Base-by-base conservation (phyloP, 2,113 vertebrate genomes). In the Serinus canaria region DNA sequence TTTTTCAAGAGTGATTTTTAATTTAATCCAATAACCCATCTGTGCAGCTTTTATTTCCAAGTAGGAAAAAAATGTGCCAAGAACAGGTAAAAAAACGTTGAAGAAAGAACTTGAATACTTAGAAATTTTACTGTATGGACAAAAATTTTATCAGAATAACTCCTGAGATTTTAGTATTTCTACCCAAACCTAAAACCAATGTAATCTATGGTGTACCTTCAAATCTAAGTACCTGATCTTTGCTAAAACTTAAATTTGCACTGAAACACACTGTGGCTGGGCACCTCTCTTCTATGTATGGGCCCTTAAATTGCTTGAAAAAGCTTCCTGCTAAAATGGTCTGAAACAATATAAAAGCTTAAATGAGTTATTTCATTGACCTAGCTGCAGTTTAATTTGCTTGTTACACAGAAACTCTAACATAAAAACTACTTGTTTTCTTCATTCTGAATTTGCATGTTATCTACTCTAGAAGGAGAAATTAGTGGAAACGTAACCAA, bases 101-200 rank as follows among this genome's bases (percentile, higher is more conserved):
- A 62, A 35, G 31, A 76, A 33, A 0, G 0, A 4, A 50, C 8
- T 43, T 14, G 28, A 70, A 53, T n/a, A 37, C 11, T 41, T 31
- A 10, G 13, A 35, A 47, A 75, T 92, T 85, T 43, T 87, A 59
- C 20, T 13, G 1, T 12, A 39, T 30, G 3, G 13, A 11, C 10
- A 47, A 39, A 85, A 79, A 56, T 52, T 62, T 79, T 41, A 44
- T 25, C 35, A 47, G 30, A 93, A 41, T 17, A 53, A n/a, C n/a
- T 46, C 47, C 35, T 66, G 21, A 76, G 11, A 75, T 59, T 52
- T 88, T 76, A 19, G 8, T 80, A 66, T 25, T 59, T 83, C 37
- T 22, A 20, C 3, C 4, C 22, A 80, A 83, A 92, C 14, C 10
- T 43, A 55, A 60, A 69, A 23, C 17, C 0, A 53, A 13, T 62